Base-by-base conservation (phyloP, 2,797 vertebrate genomes). In the Sebastes trivittatus region DNA sequence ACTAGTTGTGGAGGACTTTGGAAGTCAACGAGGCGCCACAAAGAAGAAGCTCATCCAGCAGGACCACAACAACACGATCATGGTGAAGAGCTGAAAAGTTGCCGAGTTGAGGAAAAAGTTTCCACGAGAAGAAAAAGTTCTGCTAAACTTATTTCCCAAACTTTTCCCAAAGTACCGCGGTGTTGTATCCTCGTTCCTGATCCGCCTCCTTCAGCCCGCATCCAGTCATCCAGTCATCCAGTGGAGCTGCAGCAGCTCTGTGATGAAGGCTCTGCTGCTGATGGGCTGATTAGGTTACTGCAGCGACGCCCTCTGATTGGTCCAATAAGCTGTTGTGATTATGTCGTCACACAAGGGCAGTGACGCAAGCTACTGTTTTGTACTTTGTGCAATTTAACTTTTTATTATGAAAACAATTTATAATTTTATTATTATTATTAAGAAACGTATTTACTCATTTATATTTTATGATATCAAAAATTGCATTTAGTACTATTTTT, bases 281-380 rank as follows among this genome's bases (percentile, higher is more conserved):
- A 69, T 34, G 80, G 81, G 75, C 59, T 63, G 81, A 71, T 77
- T 46, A 75, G 71, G 63, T 70, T 81, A 6, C 85, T 72, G 77
- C 64, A 23, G 54, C 27, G 3, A 1, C 54, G 54, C 5, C 76
- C 16, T 86, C 89, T 56, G 55, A 97, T 97, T 98, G 97, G 97
- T 89, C 93, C 88, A 66, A 85, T 55, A 20, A 71, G 90, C 95
- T 94, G 95, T 94, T 96, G 92, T 90, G 95, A 93, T 91, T 93
- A 84, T 25, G 5, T 46, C 94, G 93, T 94, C 90, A 93, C 78
- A 23, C 46, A 55, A 61, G 46, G 61, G 30, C 73, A 20, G 72
- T 89, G 90, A 91, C 88, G 85, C 54, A 70, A 11, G 16, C 54
- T 1, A 4, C 68, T 36, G 76, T 78, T 82, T 75, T 34, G 56